Percentiles rank a stretch among this genome's conserved stretches.
phyloP scores from a whole-genome alignment of 2,888 invertebrate species.

The Torymus auratus region DNA sequence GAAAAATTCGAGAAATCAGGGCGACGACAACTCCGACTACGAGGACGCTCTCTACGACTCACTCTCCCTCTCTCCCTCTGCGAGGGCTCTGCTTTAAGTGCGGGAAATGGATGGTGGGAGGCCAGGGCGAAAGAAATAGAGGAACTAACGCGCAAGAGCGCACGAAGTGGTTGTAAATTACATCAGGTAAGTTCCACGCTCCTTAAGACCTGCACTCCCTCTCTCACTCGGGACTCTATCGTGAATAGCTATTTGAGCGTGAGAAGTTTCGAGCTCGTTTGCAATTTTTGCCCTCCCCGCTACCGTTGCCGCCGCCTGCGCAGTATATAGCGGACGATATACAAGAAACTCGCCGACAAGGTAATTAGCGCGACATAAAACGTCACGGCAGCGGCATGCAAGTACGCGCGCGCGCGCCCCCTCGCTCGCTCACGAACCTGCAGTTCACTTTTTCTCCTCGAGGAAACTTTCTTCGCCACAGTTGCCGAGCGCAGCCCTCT shows the following conservation, averaged over 20 bases:
- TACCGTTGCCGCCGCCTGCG: background rate
- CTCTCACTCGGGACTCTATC: slow-evolving; percentile 24
- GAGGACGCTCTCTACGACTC: no score
- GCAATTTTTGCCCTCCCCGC: slow-evolving; percentile 48
- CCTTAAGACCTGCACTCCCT: slow-evolving; percentile 20
- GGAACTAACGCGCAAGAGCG: background rate
- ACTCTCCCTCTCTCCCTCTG: no score
- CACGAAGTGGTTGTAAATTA: slow-evolving; percentile 49
- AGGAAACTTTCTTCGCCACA: slow-evolving; percentile 53
- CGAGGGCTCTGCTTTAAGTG: background rate
- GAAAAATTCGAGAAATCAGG: slow-evolving; percentile 27
- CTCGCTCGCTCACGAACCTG: slow-evolving; percentile 18
- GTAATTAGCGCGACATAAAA: slow-evolving; percentile 58
- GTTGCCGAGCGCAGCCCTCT: background rate
- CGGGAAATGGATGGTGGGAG: background rate
- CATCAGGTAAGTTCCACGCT: slow-evolving; percentile 50
- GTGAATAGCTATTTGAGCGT: slow-evolving; percentile 53
- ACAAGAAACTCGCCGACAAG: slow-evolving; percentile 58
- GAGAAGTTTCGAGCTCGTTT: slow-evolving; percentile 55
- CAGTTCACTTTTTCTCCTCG: slow-evolving; percentile 40
- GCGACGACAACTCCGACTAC: background rate
- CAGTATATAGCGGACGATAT: slow-evolving; percentile 12
- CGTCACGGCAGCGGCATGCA: slow-evolving; percentile 46
- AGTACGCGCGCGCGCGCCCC: slow-evolving; percentile 1
- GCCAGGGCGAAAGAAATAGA: slow-evolving; percentile 6